Conservation (phyloP, 2,888 invertebrate species). For the Tubulanus polymorphus region DNA sequence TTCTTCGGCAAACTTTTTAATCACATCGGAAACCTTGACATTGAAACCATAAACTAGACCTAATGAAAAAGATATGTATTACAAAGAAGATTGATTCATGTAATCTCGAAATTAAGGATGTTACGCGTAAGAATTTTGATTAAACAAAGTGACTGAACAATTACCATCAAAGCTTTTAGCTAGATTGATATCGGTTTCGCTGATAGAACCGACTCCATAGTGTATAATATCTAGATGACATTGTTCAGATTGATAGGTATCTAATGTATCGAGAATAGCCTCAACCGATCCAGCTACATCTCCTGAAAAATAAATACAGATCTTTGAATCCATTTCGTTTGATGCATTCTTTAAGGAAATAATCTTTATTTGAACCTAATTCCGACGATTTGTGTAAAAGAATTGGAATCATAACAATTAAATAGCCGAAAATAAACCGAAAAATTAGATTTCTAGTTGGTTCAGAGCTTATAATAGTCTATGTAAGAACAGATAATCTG, state of each 20-base stretch:
- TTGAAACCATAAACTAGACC: slow-evolving; percentile 89
- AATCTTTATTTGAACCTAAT: too few species aligned
- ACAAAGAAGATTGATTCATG: too few species aligned
- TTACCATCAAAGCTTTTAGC: slow-evolving; percentile 68
- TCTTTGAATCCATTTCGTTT: too few species aligned
- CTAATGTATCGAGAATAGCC: slow-evolving; percentile 85
- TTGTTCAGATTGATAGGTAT: slow-evolving; percentile 63
- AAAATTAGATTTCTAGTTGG: too few species aligned
- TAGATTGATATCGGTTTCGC: slow-evolving; percentile 77
- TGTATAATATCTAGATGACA: slow-evolving; percentile 82
- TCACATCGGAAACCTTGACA: slow-evolving; percentile 56
- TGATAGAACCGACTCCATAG: slow-evolving; percentile 84
- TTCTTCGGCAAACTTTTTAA: slow-evolving; percentile 57
- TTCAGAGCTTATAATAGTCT: too few species aligned
- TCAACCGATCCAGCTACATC: slow-evolving; percentile 97
- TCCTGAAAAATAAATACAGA: slow-evolving; percentile 64
- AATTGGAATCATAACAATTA: not conserved
- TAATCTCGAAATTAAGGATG: too few species aligned
- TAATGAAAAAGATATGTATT: slow-evolving; percentile 32
- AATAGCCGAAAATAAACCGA: too few species aligned
- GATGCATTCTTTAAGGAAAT: too few species aligned
- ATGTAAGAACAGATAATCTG: not conserved
- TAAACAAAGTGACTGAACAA: not conserved
- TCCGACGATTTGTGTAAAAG: not conserved
- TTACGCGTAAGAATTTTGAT: slow-evolving; percentile 2